These are phyloP conservation scores for Phaonia tiefii DNA, from an alignment of 2,888 invertebrate species.

Conservation along the genomic window DNA sequence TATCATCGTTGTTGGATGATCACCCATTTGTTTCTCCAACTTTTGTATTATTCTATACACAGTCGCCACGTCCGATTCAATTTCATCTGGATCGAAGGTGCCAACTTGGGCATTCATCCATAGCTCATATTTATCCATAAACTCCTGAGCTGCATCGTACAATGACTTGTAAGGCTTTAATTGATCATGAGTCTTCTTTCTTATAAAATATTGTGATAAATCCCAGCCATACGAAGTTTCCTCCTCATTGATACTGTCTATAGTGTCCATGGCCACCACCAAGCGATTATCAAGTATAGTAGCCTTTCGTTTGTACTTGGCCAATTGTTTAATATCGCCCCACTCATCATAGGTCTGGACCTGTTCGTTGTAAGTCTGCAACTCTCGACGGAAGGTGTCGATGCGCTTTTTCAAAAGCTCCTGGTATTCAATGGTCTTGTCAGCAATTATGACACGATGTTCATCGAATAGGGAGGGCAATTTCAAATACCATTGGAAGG, in stretches of 20 bases:
- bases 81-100: slow-evolving; percentile 92
- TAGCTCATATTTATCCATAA: slow-evolving; percentile 88
- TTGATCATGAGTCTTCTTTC: slow-evolving; percentile 89
- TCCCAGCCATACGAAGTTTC: slow-evolving; percentile 94
- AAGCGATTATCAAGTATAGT: slow-evolving; percentile 86
- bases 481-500: slow-evolving; percentile 93
- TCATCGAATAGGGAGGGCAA: slow-evolving; percentile 92
- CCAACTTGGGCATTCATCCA: slow-evolving; percentile 95
- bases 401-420: slow-evolving; percentile 89
- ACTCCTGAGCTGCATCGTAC: slow-evolving; percentile 94
- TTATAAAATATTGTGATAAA: slow-evolving; percentile 91
- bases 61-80: slow-evolving; percentile 83
- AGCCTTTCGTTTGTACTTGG: slow-evolving; percentile 90
- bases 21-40: slow-evolving; percentile 92
- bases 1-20: slow-evolving; percentile 87
- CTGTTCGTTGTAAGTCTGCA: slow-evolving; percentile 89
- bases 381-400: slow-evolving; percentile 90
- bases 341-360: slow-evolving; percentile 92
- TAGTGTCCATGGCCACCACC: slow-evolving; percentile 87
- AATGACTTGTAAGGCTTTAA: slow-evolving; percentile 92
- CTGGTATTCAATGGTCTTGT: slow-evolving; percentile 93
- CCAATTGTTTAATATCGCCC: slow-evolving; percentile 91
- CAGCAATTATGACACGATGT: slow-evolving; percentile 88
- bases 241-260: slow-evolving; percentile 95
- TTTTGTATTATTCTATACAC: slow-evolving; percentile 88